phyloP scores from a whole-genome alignment of 2,888 invertebrate genomes.

The Myopa tessellatipennis region DNA sequence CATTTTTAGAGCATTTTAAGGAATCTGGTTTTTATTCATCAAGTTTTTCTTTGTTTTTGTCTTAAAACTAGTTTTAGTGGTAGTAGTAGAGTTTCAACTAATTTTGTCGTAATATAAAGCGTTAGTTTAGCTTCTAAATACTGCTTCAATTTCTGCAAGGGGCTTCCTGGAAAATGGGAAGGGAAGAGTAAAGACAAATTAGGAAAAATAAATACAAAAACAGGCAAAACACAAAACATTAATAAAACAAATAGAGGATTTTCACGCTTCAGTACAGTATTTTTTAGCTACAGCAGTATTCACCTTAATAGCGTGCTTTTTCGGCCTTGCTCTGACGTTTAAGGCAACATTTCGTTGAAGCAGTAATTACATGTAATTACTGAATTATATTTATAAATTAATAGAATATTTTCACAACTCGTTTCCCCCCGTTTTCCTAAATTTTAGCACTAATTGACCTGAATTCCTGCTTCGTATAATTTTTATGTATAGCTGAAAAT shows the following conservation, averaged over 20 bases:
- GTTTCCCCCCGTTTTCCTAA: too few species aligned
- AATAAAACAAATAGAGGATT: slow-evolving; percentile 14
- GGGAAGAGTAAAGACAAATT: slow-evolving; percentile 47
- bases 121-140: slow-evolving; percentile 66
- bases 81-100: neutral
- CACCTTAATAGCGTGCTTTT: slow-evolving; percentile 10
- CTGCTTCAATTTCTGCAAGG: slow-evolving; percentile 69
- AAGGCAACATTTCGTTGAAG: too few species aligned
- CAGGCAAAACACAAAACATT: slow-evolving; percentile 43
- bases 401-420: too few species aligned
- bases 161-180: slow-evolving; percentile 65
- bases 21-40: too few species aligned
- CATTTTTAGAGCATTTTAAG: neutral
- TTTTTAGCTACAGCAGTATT: neutral
- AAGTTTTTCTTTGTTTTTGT: neutral
- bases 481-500: too few species aligned
- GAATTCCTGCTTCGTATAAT: too few species aligned
- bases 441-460: too few species aligned
- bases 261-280: neutral
- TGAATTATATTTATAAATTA: too few species aligned
- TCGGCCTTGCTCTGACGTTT: too few species aligned
- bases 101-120: slow-evolving; percentile 18
- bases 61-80: slow-evolving; percentile 9
- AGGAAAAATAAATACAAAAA: slow-evolving; percentile 40
- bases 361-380: too few species aligned